Evolutionary conservation across 1,140 invertebrate species (phyloP).

Genomic region (Aethina tumida): DNA sequence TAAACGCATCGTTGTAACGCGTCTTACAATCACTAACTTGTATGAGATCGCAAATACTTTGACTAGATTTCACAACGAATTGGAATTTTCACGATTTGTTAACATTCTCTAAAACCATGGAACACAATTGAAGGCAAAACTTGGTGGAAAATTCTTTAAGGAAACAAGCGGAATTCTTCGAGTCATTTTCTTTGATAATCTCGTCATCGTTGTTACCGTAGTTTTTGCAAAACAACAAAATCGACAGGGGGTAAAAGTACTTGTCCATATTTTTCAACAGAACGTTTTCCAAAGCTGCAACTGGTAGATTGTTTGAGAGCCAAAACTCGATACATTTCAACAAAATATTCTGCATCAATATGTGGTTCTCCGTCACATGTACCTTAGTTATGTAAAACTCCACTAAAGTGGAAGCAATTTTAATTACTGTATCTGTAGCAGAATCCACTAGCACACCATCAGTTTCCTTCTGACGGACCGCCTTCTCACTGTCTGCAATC

Average conservation of each 20-base stretch:
- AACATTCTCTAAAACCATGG: slow-evolving; percentile 36
- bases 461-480: background rate
- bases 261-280: slow-evolving; percentile 39
- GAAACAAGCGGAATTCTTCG: slow-evolving; percentile 30
- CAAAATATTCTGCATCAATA: slow-evolving; percentile 36
- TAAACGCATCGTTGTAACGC: background rate
- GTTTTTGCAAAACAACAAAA: slow-evolving; percentile 39
- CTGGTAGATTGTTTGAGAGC: slow-evolving; percentile 35
- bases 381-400: slow-evolving; percentile 33
- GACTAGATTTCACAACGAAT: background rate
- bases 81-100: slow-evolving; percentile 28
- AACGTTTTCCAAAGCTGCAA: slow-evolving; percentile 35
- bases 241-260: slow-evolving; percentile 38
- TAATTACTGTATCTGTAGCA: slow-evolving; percentile 26
- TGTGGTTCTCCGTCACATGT: slow-evolving; percentile 34
- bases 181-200: slow-evolving; percentile 20
- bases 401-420: slow-evolving; percentile 27
- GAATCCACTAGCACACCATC: slow-evolving; percentile 9
- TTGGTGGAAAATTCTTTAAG: slow-evolving; percentile 35
- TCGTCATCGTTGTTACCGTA: slow-evolving; percentile 30
- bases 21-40: no score
- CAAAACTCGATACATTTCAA: slow-evolving; percentile 39
- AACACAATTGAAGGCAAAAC: slow-evolving; percentile 36
- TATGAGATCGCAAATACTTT: slow-evolving; percentile 2
- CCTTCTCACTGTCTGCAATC: slow-evolving; percentile 17